These are phyloP conservation scores for Mactra quadrangularis DNA, from an alignment of 1,140 invertebrate species.

Conservation along the genomic window DNA sequence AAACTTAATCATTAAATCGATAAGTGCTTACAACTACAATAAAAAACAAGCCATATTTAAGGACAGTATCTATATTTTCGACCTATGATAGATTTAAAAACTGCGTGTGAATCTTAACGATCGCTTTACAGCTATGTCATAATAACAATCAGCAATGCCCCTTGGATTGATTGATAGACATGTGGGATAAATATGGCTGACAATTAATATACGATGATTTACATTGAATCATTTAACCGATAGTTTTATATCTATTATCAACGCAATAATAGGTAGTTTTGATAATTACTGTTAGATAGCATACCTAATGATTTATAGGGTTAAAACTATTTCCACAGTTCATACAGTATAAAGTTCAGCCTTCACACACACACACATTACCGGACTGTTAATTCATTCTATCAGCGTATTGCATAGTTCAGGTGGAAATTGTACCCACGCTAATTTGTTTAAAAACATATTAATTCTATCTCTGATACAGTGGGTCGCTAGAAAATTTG, in stretches of 20 bases:
- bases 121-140: background rate
- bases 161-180: conserved; percentile 30
- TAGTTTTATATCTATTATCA: background rate
- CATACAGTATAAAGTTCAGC: background rate
- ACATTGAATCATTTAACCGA: conserved; percentile 6
- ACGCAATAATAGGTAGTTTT: background rate
- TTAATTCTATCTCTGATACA: too few species aligned
- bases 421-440: too few species aligned
- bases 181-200: conserved; percentile 9
- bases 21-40: background rate
- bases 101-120: background rate
- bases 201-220: conserved; percentile 5
- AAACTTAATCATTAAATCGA: background rate
- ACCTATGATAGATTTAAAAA: conserved; percentile 13
- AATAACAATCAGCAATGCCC: conserved; percentile 1
- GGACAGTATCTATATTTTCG: conserved; percentile 24
- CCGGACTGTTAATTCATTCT: too few species aligned
- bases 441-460: too few species aligned
- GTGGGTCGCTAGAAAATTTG: too few species aligned
- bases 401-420: too few species aligned
- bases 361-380: too few species aligned
- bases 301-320: background rate
- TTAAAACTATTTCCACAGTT: background rate
- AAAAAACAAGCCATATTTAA: conserved; percentile 6
- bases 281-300: background rate